Conservation (phyloP, 1,140 invertebrate species). For the Ips typographus region DNA sequence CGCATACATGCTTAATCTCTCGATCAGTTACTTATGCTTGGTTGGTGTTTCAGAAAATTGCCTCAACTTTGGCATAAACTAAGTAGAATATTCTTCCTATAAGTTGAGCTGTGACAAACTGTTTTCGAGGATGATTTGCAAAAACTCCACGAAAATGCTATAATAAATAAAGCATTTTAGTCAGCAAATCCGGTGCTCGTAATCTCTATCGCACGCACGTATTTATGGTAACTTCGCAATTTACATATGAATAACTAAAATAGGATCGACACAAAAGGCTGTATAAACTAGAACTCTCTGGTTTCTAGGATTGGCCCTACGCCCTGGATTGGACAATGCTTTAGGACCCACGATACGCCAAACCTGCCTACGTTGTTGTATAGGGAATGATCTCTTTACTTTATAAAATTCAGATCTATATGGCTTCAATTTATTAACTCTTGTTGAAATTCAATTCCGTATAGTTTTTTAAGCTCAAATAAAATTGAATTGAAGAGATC, state of each 20-base stretch:
- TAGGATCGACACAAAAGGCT: slow-evolving; percentile 29
- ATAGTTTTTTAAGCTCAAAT: too few relatives aligned
- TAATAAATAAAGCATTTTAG: slow-evolving; percentile 19
- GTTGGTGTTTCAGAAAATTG: too few relatives aligned
- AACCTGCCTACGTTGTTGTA: slow-evolving; percentile 1
- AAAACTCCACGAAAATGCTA: slow-evolving; percentile 15
- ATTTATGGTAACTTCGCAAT: slow-evolving; percentile 27
- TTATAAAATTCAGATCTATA: too few relatives aligned
- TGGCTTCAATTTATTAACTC: too few relatives aligned
- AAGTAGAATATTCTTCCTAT: too few relatives aligned
- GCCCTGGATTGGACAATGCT: slow-evolving; percentile 17
- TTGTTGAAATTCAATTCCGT: too few relatives aligned
- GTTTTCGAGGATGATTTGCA: neutral
- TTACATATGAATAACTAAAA: slow-evolving; percentile 35
- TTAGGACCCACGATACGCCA: slow-evolving; percentile 1
- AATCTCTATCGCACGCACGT: slow-evolving; percentile 31
- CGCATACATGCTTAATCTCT: too few relatives aligned
- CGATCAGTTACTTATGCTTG: too few relatives aligned
- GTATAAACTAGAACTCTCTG: slow-evolving; percentile 20
- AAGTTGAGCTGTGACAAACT: too few relatives aligned
- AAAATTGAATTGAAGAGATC: too few relatives aligned
- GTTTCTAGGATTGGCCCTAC: slow-evolving; percentile 14
- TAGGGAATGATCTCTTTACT: too few relatives aligned
- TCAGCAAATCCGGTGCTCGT: slow-evolving; percentile 23
- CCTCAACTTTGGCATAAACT: too few relatives aligned